Base-by-base conservation (phyloP, 2,113 vertebrate species). In the Sceloporus tristichus region DNA sequence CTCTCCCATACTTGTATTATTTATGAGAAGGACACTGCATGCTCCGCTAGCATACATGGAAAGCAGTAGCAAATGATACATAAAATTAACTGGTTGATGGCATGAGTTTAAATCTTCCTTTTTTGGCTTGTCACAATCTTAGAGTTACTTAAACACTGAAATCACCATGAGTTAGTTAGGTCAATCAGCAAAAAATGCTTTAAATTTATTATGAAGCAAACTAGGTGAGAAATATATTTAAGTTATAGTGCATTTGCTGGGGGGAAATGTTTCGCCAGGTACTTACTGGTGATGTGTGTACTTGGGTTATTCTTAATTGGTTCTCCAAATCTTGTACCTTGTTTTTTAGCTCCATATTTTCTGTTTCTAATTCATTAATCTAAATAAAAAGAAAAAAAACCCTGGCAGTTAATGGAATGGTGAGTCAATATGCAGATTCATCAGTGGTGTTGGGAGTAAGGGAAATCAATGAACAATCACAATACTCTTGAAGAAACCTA, bases 331-430 rank as follows among this genome's bases (percentile, higher is more conserved):
- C 97, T 82, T 98, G 98, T n/a, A 99, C 98, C 94, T 99, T 98
- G 78, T 98, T 98, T 97, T 98, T 99, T 84, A 99, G 95, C 90
- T 99, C 98, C 76, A 96, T 96, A 89, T 99, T 99, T 97, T 99
- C 99, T 2, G 97, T 97, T 97, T 99, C 98, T 94, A 99, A 95
- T 91, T 99, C 99, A 96, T 99, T 98, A 96, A 99, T 99, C 99
- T 99, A 95, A 95, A 95, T 94, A n/a, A 97, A 95, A 92, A 2
- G 9, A 5, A 48, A 48, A 48, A 34, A 48, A 48, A 48, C 1
- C 42, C 4, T 48, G 4, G 48, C 42, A 94, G 86, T 92, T 88
- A 94, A 79, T 48, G 91, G 88, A 23, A 93, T 73, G 16, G 25
- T 81, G 62, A 86, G 62, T 42, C 1, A n/a, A 29, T 27, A 62